Conservation (phyloP, 2,113 vertebrate species). For the Semnopithecus entellus region DNA sequence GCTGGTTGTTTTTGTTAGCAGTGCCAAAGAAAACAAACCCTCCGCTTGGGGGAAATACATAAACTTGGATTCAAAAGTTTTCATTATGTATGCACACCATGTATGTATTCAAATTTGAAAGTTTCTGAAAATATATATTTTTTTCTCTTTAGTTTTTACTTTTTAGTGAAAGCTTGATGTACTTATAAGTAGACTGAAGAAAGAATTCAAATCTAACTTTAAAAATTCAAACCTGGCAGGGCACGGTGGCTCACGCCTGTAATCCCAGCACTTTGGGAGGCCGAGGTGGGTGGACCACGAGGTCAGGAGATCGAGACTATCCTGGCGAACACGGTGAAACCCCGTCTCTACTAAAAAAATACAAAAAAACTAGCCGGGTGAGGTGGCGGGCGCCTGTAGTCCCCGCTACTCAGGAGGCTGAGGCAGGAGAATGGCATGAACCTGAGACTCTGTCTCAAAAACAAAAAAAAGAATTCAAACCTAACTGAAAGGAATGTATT, state of each 20-base stretch:
- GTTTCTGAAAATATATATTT: neutral
- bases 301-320: too few relatives aligned
- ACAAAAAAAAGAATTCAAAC: neutral
- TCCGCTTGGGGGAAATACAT: neutral
- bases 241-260: too few relatives aligned
- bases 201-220: neutral
- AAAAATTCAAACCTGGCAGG: neutral
- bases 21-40: conserved; percentile 13
- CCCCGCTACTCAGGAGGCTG: too few relatives aligned
- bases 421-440: neutral
- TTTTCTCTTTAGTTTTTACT: conserved; percentile 41
- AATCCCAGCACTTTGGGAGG: too few relatives aligned
- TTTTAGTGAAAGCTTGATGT: neutral
- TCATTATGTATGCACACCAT: neutral
- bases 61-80: conserved; percentile 13
- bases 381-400: too few relatives aligned
- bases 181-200: neutral
- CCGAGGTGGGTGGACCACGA: too few relatives aligned
- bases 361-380: too few relatives aligned
- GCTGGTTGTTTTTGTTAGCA: conserved; percentile 11
- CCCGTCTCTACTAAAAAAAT: too few relatives aligned
- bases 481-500: conserved; percentile 41
- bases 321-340: too few relatives aligned
- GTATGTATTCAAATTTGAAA: conserved; percentile 23
- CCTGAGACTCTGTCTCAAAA: too few relatives aligned